phyloP scores from a whole-genome alignment of 2,113 vertebrate species.

The Riparia riparia region DNA sequence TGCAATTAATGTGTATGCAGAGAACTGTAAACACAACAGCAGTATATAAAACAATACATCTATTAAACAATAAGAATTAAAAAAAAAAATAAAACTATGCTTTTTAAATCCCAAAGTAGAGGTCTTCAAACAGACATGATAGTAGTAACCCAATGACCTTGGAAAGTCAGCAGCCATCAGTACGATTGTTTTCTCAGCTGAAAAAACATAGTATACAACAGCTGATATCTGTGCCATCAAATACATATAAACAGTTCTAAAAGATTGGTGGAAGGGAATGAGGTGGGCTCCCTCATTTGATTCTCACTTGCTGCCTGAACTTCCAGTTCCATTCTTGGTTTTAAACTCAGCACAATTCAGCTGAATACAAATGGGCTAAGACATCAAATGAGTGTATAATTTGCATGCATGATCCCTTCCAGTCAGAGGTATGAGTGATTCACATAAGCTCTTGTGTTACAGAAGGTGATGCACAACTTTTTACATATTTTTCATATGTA shows the following conservation, averaged over 20 bases:
- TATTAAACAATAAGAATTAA: not conserved
- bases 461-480: not conserved
- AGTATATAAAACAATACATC: not conserved
- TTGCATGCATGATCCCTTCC: not conserved
- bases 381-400: not conserved
- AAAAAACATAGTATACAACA: not conserved
- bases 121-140: not conserved
- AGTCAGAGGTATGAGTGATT: not conserved
- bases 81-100: not conserved
- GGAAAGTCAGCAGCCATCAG: not conserved
- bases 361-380: not conserved
- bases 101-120: not conserved
- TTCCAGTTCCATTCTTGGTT: not conserved
- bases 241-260: not conserved
- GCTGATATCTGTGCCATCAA: not conserved
- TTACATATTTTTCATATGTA: not conserved
- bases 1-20: not conserved
- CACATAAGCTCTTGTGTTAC: not conserved
- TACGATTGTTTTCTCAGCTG: not conserved
- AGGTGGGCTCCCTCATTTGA: not conserved
- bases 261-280: not conserved
- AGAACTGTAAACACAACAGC: not conserved
- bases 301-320: not conserved
- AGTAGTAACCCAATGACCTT: not conserved
- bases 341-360: not conserved